Evolutionary conservation across 2,888 invertebrate species (phyloP).

Genomic region (Ormyrus rosae): DNA sequence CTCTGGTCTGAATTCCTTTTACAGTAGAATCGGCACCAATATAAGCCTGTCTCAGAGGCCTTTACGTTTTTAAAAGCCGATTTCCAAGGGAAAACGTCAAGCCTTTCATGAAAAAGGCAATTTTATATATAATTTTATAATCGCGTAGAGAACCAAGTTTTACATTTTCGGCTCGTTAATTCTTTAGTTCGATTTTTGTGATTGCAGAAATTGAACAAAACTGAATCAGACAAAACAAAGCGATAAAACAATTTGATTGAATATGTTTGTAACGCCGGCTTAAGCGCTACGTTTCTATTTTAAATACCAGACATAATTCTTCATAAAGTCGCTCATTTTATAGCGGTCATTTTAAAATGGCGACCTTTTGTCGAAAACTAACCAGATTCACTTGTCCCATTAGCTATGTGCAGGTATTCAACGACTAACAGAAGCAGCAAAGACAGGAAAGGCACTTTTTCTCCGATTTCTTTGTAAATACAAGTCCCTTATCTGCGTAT

Average conservation of each 20-base stretch:
- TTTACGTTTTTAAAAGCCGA: slow-evolving; percentile 46
- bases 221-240: not conserved
- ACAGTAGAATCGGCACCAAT: slow-evolving; percentile 45
- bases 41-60: slow-evolving; percentile 50
- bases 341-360: slow-evolving; percentile 44
- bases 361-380: slow-evolving; percentile 24
- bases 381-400: too few species aligned
- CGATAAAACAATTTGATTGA: not conserved
- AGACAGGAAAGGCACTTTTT: slow-evolving; percentile 16
- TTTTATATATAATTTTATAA: slow-evolving; percentile 31
- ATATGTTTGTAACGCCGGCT: not conserved
- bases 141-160: not conserved
- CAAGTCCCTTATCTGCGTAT: not conserved
- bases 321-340: slow-evolving; percentile 41
- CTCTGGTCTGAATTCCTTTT: slow-evolving; percentile 54
- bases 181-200: slow-evolving; percentile 6
- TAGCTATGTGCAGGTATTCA: too few species aligned
- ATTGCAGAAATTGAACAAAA: not conserved
- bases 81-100: not conserved
- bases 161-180: not conserved
- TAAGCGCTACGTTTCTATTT: not conserved
- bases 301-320: slow-evolving; percentile 5
- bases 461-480: slow-evolving; percentile 36
- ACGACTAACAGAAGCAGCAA: too few species aligned
- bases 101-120: slow-evolving; percentile 20